Percentiles rank a stretch among this genome's conserved stretches.
Conservation (phyloP, 2,113 vertebrate genomes). For the Melierax canorus region DNA sequence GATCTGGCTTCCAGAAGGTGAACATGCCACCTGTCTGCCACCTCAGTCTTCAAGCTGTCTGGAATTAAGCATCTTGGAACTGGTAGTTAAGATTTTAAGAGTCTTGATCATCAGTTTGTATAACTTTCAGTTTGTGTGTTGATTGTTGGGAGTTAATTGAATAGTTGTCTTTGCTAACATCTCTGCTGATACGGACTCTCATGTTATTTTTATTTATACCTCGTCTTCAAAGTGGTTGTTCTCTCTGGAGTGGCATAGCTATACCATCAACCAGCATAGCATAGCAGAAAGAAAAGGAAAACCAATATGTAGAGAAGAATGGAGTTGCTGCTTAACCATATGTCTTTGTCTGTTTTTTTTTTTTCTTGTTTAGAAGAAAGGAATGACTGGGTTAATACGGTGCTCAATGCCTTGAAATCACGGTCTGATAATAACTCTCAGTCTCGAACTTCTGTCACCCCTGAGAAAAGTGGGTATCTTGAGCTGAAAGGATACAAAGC, state of each 20-base stretch:
- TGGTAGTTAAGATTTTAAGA: not conserved
- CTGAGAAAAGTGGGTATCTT: slow-evolving; percentile 86
- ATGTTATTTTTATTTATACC: not conserved
- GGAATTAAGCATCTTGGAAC: not conserved
- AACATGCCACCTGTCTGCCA: not conserved
- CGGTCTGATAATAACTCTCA: slow-evolving; percentile 65
- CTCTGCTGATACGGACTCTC: not conserved
- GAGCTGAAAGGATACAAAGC: slow-evolving; percentile 94
- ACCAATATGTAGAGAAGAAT: not conserved
- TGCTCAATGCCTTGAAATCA: slow-evolving; percentile 78
- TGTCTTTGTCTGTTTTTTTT: not conserved
- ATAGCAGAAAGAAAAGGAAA: not conserved
- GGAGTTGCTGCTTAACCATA: not conserved
- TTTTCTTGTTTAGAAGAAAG: slow-evolving; percentile 81
- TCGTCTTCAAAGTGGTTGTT: not conserved
- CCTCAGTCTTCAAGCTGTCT: not conserved
- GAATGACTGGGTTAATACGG: slow-evolving; percentile 87
- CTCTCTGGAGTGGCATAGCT: not conserved
- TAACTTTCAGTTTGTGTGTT: not conserved
- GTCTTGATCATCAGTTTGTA: not conserved
- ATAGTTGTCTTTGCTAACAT: not conserved
- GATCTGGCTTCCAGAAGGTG: not conserved
- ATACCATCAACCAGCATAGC: not conserved
- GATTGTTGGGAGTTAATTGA: not conserved
- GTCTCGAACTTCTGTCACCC: slow-evolving; percentile 56